Conservation (phyloP, 1,140 invertebrate genomes). For the Eupristina koningsbergeri region DNA sequence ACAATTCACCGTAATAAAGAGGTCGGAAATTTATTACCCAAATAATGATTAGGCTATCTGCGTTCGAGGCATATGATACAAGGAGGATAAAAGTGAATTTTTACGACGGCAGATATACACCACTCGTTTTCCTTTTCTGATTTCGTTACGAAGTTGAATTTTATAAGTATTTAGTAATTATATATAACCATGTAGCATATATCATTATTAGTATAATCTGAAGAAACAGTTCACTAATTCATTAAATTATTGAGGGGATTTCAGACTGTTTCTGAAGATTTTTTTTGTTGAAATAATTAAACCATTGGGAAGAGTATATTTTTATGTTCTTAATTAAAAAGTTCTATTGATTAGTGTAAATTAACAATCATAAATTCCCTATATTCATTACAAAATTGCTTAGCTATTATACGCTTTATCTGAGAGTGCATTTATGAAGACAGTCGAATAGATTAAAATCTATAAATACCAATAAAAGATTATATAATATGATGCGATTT, state of each 20-base stretch:
- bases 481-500: constrained; percentile 7
- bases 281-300: neutral
- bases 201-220: neutral
- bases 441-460: neutral
- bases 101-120: too few relatives aligned
- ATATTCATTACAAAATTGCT: neutral
- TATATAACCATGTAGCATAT: neutral
- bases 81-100: too few relatives aligned
- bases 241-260: neutral
- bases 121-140: neutral
- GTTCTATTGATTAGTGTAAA: neutral
- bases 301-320: neutral
- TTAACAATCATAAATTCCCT: neutral
- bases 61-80: too few relatives aligned
- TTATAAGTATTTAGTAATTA: neutral
- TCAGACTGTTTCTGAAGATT: neutral
- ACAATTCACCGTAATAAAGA: too few relatives aligned
- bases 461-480: neutral
- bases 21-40: too few relatives aligned
- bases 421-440: neutral
- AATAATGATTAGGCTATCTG: too few relatives aligned
- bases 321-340: neutral
- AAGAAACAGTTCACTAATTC: neutral
- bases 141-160: neutral
- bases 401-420: neutral